Conservation (phyloP, 2,888 invertebrate genomes). For the Papilio gigon region DNA sequence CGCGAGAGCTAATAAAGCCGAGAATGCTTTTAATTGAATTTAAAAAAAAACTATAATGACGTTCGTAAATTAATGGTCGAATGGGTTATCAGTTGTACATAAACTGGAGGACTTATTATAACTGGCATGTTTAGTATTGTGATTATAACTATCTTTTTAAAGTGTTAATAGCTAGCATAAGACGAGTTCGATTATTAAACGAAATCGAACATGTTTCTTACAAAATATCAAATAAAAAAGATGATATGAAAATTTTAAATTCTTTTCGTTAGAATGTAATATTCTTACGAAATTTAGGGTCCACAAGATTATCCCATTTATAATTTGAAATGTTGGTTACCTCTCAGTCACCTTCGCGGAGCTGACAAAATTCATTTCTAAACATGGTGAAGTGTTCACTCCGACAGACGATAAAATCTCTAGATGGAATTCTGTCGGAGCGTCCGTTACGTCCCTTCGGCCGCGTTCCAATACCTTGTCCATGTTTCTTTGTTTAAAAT, state of each 20-base stretch:
- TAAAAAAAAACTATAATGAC: slow-evolving; percentile 29
- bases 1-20: slow-evolving; percentile 35
- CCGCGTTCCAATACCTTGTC: slow-evolving; percentile 39
- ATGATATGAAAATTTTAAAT: no score
- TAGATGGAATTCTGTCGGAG: slow-evolving; percentile 37
- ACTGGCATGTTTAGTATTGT: not conserved
- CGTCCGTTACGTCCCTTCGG: slow-evolving; percentile 23
- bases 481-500: slow-evolving; percentile 38
- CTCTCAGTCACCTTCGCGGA: slow-evolving; percentile 17
- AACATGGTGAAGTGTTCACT: slow-evolving; percentile 35
- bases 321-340: slow-evolving; percentile 13
- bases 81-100: not conserved
- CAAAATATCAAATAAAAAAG: no score
- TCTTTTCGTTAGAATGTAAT: no score
- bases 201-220: no score
- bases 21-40: slow-evolving; percentile 38
- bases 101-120: slow-evolving; percentile 4
- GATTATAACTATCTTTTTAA: not conserved
- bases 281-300: no score
- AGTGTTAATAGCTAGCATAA: not conserved
- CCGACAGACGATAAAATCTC: slow-evolving; percentile 39
- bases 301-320: slow-evolving; percentile 6
- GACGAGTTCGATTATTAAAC: no score
- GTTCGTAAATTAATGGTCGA: slow-evolving; percentile 24
- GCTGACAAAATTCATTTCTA: slow-evolving; percentile 26